Base-by-base conservation (phyloP, 2,113 vertebrate species). In the Monarcha castaneiventris region DNA sequence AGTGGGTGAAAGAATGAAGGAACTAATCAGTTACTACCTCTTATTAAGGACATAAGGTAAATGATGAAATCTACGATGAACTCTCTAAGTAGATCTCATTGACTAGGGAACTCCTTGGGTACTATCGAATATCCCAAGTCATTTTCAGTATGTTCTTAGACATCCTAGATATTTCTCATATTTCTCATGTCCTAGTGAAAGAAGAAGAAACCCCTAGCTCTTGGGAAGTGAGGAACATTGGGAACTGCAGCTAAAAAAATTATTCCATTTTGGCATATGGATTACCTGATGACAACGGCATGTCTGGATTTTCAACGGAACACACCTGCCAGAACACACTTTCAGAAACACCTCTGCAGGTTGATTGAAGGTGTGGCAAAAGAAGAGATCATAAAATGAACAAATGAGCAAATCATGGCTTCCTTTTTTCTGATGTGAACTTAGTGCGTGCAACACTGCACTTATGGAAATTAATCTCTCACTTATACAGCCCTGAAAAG, bases 231-330 rank as follows among this genome's bases (percentile, higher is more conserved):
- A 71, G 12, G 4, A 17, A 3, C 4, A 3, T 81, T 84, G 69
- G 14, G n/a, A 37, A 66, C 21, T 62, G 27, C 27, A 69, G 18
- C 26, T 46, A 54, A 78, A 80, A 56, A 43, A 27, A 7, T 16
- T 18, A n/a, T 51, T 25, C 15, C 11, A 11, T 43, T 77, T 25
- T 8, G 22, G 54, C 22, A 73, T 16, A 10, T 9, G 16, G 49
- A 62, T 71, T 91, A 44, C 7, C 22, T 6, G 6, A 29, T 19
- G 41, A 23, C 21, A 64, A 7, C 0, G 0, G 6, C 14, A 55
- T 26, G 30, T 20, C 7, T 84, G 48, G 27, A 46, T 80, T 86
- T 63, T 64, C 27, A 23, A 30, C 77, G 25, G 20, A 84, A 17
- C 12, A 27, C 13, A 35, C 7, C 16, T 44, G 35, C 10, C 33